Conservation (phyloP, 2,797 vertebrate species). For the Etheostoma nigrum region DNA sequence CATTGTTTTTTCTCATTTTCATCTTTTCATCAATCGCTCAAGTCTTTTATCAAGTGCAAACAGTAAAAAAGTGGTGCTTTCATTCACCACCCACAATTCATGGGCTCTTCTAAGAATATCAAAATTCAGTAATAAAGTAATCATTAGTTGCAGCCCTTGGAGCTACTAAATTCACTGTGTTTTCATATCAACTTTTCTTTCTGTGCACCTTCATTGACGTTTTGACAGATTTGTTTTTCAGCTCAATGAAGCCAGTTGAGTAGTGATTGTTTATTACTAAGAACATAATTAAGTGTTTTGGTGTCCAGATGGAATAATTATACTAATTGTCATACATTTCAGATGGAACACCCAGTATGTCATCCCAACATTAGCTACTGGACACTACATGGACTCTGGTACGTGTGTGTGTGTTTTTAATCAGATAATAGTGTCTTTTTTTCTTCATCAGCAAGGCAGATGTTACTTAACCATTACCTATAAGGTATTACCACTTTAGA, state of each 20-base stretch:
- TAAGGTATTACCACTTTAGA: background rate
- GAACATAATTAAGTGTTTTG: background rate
- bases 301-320: slow-evolving; percentile 1
- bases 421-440: background rate
- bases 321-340: slow-evolving; percentile 15
- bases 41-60: background rate
- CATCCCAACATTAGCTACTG: slow-evolving; percentile 79
- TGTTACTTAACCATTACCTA: background rate
- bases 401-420: slow-evolving; percentile 32
- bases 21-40: background rate
- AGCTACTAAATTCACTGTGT: background rate
- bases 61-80: background rate
- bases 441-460: background rate
- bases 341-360: slow-evolving; percentile 80
- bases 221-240: background rate
- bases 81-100: too few relatives aligned
- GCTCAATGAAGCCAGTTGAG: background rate
- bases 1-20: too few relatives aligned
- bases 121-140: background rate
- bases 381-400: slow-evolving; percentile 88
- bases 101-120: background rate
- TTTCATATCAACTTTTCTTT: background rate
- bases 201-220: background rate
- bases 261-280: background rate
- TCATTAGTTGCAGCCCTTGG: background rate